Evolutionary conservation across 2,888 invertebrate genomes (phyloP).

Genomic region (Chrysodeixis includens): DNA sequence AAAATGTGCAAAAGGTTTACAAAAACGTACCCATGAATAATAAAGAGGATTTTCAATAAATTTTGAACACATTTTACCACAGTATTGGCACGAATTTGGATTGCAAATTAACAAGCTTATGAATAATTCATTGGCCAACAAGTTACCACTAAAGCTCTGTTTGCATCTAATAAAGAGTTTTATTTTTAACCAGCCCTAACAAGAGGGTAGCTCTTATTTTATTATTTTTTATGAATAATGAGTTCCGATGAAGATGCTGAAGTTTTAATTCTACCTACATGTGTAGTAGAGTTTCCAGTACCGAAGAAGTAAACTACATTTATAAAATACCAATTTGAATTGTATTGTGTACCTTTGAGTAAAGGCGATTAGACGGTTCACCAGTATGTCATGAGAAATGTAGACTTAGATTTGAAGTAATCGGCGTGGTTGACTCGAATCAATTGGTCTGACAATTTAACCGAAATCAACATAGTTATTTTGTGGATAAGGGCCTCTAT

Average conservation of each 20-base stretch:
- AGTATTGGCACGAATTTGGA: conserved; percentile 46
- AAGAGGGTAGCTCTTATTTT: conserved; percentile 1
- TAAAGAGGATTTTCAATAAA: conserved; percentile 12
- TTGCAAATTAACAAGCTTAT: conserved; percentile 55
- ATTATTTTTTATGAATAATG: conserved; percentile 2
- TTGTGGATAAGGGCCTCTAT: too few species aligned
- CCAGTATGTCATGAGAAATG: too few species aligned
- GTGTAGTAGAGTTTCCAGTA: background rate
- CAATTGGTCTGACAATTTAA: too few species aligned
- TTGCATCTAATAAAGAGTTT: conserved; percentile 48
- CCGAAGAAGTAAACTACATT: too few species aligned
- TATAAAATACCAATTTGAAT: too few species aligned
- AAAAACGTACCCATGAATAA: background rate
- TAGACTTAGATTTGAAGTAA: too few species aligned
- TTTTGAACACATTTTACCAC: conserved; percentile 37
- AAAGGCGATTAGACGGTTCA: too few species aligned
- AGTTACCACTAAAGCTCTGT: conserved; percentile 48
- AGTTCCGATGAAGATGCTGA: background rate
- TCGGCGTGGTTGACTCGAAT: too few species aligned
- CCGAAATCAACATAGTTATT: too few species aligned
- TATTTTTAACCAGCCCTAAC: conserved; percentile 7
- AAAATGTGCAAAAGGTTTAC: background rate
- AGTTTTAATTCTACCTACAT: background rate
- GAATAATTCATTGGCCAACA: conserved; percentile 51
- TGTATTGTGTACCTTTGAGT: too few species aligned